Conservation (phyloP, 1,140 invertebrate genomes). For the Oncopodura yosiiana region DNA sequence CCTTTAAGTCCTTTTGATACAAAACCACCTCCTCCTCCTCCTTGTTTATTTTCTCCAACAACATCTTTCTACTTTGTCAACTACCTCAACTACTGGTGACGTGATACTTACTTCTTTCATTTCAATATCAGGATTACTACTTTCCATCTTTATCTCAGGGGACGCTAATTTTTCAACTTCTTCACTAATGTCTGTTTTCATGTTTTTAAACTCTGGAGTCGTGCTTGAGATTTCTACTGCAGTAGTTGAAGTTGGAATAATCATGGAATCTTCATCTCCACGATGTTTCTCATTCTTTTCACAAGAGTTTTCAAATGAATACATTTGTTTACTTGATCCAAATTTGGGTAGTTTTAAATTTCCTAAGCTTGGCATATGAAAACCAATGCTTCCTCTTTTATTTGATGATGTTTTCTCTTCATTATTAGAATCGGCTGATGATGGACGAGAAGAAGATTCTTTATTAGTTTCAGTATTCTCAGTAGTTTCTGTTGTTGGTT, state of each 20-base stretch:
- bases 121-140: not conserved
- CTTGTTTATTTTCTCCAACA: slow-evolving; percentile 9
- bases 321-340: slow-evolving; percentile 30
- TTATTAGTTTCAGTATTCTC: not conserved
- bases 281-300: slow-evolving; percentile 4
- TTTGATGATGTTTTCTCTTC: slow-evolving; percentile 13
- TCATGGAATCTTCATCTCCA: too few relatives aligned
- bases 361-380: slow-evolving; percentile 27
- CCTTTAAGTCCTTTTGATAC: slow-evolving; percentile 29
- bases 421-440: slow-evolving; percentile 18
- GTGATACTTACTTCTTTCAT: not conserved
- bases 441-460: not conserved
- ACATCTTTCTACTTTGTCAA: not conserved
- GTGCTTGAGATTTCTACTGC: slow-evolving; percentile 4
- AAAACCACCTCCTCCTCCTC: slow-evolving; percentile 18
- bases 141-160: not conserved
- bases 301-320: slow-evolving; percentile 25
- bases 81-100: not conserved
- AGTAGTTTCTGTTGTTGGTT: not conserved
- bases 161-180: not conserved
- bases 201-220: slow-evolving; percentile 19
- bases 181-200: not conserved
- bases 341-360: slow-evolving; percentile 32
- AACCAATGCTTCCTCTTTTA: too few relatives aligned
- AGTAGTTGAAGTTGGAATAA: not conserved